Base-by-base conservation (phyloP, 2,797 vertebrate genomes). In the Rhynchonycteris naso region DNA sequence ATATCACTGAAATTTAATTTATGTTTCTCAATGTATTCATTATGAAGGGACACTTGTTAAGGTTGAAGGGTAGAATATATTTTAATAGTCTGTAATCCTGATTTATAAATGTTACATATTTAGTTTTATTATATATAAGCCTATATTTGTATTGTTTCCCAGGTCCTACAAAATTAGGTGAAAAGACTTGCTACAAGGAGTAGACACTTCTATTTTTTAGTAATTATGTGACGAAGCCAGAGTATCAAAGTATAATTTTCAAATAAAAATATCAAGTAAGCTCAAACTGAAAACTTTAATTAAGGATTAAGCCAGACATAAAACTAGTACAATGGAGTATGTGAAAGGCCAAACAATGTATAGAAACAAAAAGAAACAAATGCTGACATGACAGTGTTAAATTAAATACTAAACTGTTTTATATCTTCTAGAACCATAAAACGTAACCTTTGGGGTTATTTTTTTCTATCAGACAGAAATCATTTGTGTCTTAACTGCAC, bases 391-490 rank as follows among this genome's bases (percentile, higher is more conserved):
- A 7, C 35, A 24, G 30, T 81, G n/a, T 38, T 92, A 85, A 94
- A 86, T 94, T 52, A 87, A 94, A 69, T 79, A 74, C 68, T 78
- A 92, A 92, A 43, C 38, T 33, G 18, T 33, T 92, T 92, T 66
- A 69, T 66, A 63, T 52, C 78, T 24, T 88, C 16, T 28, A 75
- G 52, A 52, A 69, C 78, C 33, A 26, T 79, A 90, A 86, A 92
- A 78, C 19, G 7, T 92, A 91, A 92, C 28, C 85, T 84, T 90
- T 72, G 50, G 12, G 72, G n/a, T 89, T 95, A 78, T 43, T 68
- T 91, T 91, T 91, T 92, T 90, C 66, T 61, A 58, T 81, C 12
- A 68, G 26, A 75, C 54, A 91, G 80, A 94, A 90, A 90, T 95
- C 18, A 88, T 92, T 85, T 94, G 50, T 80, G 68, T 94, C 66